Base-by-base conservation (phyloP, 2,113 vertebrate genomes). In the Plecotus auritus region DNA sequence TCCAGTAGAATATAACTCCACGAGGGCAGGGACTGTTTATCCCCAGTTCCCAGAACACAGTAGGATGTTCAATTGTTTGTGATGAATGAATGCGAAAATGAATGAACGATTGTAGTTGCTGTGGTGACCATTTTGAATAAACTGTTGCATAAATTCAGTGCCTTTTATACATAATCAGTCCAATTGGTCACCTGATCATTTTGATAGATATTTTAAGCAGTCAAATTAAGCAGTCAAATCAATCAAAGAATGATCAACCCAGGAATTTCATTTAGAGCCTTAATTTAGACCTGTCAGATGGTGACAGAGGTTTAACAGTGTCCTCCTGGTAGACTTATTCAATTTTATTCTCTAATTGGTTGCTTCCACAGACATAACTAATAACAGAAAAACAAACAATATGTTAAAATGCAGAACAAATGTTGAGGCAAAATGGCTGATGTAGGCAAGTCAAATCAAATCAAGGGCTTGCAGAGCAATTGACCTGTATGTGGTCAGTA, bases 401-500 rank as follows among this genome's bases (percentile, higher is more conserved):
- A 40, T 32, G 49, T 85, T 86, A 80, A 82, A 93, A 28, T 94
- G 16, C 32, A 85, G 67, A 90, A 94, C n/a, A 91, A 61, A 93
- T 56, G 9, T 78, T 87, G 51, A 88, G 42, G 64, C 67, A 59
- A 85, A 97, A 67, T 78, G n/a, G 17, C 90, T 2, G 0, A 81
- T 90, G n/a, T 23, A 93, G 73, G 70, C 59, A 88, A 93, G 76
- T 90, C 76, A 78, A 90, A 92, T 87, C 61, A 95, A 87, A 95
- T 81, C 51, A 92, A 88, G 45, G 73, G 35, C 37, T 89, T 73
- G 82, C 42, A 42, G 76, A 92, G 59, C 73, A 80, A 70, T 35
- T 91, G 89, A 91, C 26, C 80, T 84, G 37, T 4, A 4, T 47
- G 77, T 23, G 16, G n/a, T 74, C 90, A 94, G 77, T 72, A 22